phyloP scores from a whole-genome alignment of 2,113 vertebrate genomes.

The Pogonocichla stellata region DNA sequence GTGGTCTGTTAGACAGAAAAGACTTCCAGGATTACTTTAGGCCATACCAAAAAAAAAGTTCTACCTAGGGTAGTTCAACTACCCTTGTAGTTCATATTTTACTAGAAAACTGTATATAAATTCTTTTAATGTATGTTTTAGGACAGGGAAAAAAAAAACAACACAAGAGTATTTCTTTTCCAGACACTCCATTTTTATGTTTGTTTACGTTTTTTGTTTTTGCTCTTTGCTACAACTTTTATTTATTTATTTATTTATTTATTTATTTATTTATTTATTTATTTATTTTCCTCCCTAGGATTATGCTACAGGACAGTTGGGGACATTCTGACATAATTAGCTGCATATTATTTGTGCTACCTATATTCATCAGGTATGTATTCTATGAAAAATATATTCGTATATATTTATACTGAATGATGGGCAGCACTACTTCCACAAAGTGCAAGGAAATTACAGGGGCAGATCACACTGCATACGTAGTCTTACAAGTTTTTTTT shows the following conservation, averaged over 20 bases:
- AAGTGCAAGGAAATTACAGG: neutral
- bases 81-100: neutral
- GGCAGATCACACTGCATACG: neutral
- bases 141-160: neutral
- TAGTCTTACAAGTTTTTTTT: too few relatives aligned
- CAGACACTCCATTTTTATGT: fast-evolving
- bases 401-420: neutral
- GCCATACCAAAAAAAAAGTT: neutral
- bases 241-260: too few relatives aligned
- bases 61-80: too few relatives aligned
- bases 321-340: neutral
- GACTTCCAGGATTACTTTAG: neutral
- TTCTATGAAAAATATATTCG: neutral
- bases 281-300: too few relatives aligned
- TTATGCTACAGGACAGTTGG: too few relatives aligned
- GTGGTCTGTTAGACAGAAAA: neutral
- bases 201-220: neutral
- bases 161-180: neutral
- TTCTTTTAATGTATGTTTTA: neutral
- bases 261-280: neutral
- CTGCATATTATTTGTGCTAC: fast-evolving
- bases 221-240: too few relatives aligned
- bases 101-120: neutral
- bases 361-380: neutral
- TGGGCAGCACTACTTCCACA: neutral